Evolutionary conservation across 2,888 invertebrate species (phyloP), one percentile per base, ranked within the genome.

Genomic region (Cheilosia pagana): DNA sequence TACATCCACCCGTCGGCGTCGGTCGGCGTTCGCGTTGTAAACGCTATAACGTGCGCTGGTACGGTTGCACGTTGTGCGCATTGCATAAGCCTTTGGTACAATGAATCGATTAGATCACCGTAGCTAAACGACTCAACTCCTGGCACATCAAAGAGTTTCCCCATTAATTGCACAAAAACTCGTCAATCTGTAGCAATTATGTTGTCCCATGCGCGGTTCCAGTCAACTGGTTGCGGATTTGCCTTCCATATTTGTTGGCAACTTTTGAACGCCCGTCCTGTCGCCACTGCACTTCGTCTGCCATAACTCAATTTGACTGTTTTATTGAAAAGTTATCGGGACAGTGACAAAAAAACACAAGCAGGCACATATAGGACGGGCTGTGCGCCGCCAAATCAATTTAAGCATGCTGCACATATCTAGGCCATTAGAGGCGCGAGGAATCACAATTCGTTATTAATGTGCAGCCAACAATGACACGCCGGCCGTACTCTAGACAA

Each of bases 141-240:
- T 85, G 79, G 79, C 75, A 81, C 81, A 81, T 81, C 85, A 85
- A 79, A 81, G 71, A 31, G 45, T 53, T 76, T 59, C 45, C 53
- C 19, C 14, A 12, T 41, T 43, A 70, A 59, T 76, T 63, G 75
- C 68, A 57, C 25, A 71, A 75, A 81, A 71, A 53, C 65, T 76
- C 81, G 81, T 85, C 85, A 85, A 81, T 85, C 79, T 79, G 81
- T 62, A 65, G 75, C 85, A 76, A 85, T 85, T 85, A 81, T 81
- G 75, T 81, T 81, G 71, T 79, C 67, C 81, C 71, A 43, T 70
- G 75, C 25, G 63, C 70, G 74, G 60, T 65, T 70, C 45, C 45
- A 45, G 68, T 62, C 59, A 25, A 43, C 35, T 55, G 16, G 39
- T 19, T 25, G n/a, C n/a, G 68, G 55, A 48, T 35, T 63, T 57